These are phyloP conservation scores for Hippocampus abdominalis DNA, from an alignment of 2,113 vertebrate species.

Conservation along the genomic window DNA sequence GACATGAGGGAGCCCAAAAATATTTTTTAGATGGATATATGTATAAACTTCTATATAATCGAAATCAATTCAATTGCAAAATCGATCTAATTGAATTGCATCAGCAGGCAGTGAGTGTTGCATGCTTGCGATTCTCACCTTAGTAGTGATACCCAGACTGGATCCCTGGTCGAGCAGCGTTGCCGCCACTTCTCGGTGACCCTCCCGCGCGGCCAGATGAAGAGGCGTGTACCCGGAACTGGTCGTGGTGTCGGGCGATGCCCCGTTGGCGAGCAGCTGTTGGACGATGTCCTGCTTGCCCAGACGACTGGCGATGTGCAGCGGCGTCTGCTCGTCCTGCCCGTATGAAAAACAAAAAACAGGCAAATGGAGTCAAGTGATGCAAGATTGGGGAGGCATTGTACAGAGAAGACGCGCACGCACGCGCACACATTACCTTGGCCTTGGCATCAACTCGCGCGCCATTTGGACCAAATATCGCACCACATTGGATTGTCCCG, in stretches of 20 bases:
- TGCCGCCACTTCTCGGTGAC: constrained; percentile 86
- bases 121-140: constrained; percentile 72
- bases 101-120: not conserved
- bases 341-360: not conserved
- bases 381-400: too few relatives aligned
- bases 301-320: constrained; percentile 92
- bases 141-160: constrained; percentile 86
- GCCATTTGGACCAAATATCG: constrained; percentile 90
- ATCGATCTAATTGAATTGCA: not conserved
- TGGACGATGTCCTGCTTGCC: constrained; percentile 94
- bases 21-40: not conserved
- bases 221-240: constrained; percentile 91
- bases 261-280: constrained; percentile 86
- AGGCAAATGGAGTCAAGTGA: not conserved
- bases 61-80: too few relatives aligned
- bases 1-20: not conserved
- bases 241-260: constrained; percentile 84
- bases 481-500: constrained; percentile 90
- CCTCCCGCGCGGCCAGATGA: constrained; percentile 89
- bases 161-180: constrained; percentile 89
- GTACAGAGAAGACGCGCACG: not conserved
- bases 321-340: constrained; percentile 94
- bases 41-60: too few relatives aligned
- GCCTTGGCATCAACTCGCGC: constrained; percentile 91
- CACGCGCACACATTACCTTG: constrained; percentile 74